Conservation (phyloP, 2,888 invertebrate genomes). For the Polyommatus iphigenia region DNA sequence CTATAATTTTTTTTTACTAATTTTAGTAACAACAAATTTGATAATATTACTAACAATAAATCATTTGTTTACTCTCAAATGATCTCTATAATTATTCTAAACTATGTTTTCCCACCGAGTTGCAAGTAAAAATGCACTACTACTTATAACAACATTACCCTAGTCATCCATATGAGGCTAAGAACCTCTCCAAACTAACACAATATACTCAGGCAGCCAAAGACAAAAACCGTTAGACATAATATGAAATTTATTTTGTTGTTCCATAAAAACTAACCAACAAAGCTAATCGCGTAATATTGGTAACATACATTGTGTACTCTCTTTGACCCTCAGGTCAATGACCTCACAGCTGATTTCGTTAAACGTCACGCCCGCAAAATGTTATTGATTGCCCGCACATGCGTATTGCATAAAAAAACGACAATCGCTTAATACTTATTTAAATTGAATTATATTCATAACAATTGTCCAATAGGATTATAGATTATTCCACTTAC, state of each 20-base stretch:
- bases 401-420: not conserved
- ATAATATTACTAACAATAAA: not conserved
- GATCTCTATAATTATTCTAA: no score
- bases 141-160: not conserved
- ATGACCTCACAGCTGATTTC: not conserved
- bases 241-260: not conserved
- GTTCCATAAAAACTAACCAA: not conserved
- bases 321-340: not conserved
- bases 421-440: not conserved
- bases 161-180: not conserved
- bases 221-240: not conserved
- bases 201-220: not conserved
- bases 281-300: not conserved
- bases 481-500: not conserved
- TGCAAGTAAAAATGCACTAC: not conserved
- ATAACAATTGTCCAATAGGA: constrained; percentile 1
- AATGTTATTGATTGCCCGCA: not conserved
- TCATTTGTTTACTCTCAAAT: no score
- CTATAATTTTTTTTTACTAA: not conserved
- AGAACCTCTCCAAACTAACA: not conserved
- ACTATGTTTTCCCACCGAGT: not conserved
- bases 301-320: not conserved
- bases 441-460: not conserved
- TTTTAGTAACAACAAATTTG: not conserved
- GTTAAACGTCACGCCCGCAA: not conserved